A percentile compares a stretch with the other conserved stretches of the same genome.
phyloP scores from a whole-genome alignment of 1,140 invertebrate species.

The Ostrea denselamellosa region DNA sequence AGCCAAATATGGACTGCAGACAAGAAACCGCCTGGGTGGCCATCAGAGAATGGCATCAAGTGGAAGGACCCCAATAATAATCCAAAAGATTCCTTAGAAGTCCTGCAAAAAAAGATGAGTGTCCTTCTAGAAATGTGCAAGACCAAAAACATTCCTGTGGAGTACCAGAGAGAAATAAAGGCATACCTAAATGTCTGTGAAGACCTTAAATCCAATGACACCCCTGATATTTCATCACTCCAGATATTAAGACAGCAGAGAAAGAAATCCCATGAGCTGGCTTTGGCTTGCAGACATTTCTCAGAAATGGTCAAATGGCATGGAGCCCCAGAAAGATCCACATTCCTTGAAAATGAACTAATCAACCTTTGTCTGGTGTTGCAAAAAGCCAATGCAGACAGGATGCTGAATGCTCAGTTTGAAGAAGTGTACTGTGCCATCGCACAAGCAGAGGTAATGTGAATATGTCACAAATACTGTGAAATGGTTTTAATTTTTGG shows the following conservation, averaged over 20 bases:
- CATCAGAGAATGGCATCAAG: slow-evolving; percentile 20
- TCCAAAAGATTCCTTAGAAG: slow-evolving; percentile 56
- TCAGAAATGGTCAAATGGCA: slow-evolving; percentile 53
- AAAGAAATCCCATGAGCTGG: slow-evolving; percentile 54
- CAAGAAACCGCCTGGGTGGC: slow-evolving; percentile 52
- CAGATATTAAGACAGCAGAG: slow-evolving; percentile 55
- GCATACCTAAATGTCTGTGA: slow-evolving; percentile 48
- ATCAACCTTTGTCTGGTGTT: slow-evolving; percentile 42
- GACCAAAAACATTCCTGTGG: slow-evolving; percentile 50
- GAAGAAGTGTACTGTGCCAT: slow-evolving; percentile 56
- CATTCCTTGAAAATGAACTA: slow-evolving; percentile 49
- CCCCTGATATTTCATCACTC: slow-evolving; percentile 53
- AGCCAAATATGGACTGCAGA: slow-evolving; percentile 54
- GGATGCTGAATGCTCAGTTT: slow-evolving; percentile 49
- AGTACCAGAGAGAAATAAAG: slow-evolving; percentile 51
- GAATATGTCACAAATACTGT: too few species aligned
- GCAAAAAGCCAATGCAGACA: slow-evolving; percentile 45
- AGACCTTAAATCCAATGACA: slow-evolving; percentile 40
- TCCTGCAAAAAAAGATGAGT: slow-evolving; percentile 52
- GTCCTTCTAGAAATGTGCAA: slow-evolving; percentile 51
- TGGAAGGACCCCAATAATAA: slow-evolving; percentile 58
- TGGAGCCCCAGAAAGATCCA: slow-evolving; percentile 49
- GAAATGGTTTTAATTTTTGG: too few species aligned
- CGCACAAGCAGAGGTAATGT: slow-evolving; percentile 53
- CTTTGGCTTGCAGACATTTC: slow-evolving; percentile 51